Evolutionary conservation across 2,797 vertebrate species (phyloP).

Genomic region (Vespertilio murinus): DNA sequence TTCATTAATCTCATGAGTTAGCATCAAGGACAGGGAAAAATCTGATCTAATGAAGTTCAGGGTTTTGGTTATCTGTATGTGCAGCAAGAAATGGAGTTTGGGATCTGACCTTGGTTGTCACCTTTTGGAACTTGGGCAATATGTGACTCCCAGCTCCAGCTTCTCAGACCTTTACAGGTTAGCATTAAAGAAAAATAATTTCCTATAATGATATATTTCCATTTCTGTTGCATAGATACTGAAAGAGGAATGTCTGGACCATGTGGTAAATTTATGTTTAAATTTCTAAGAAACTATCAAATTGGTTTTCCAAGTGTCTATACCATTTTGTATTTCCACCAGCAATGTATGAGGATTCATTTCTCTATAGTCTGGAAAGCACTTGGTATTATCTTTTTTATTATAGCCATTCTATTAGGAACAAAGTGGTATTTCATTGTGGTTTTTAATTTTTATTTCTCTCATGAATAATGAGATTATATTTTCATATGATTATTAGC

Average conservation of each 20-base stretch:
- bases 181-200: background rate
- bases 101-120: background rate
- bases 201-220: background rate
- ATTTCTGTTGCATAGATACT: background rate
- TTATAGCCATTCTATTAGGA: background rate
- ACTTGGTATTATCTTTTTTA: background rate
- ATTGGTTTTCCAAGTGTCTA: background rate
- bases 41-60: background rate
- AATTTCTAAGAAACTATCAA: conserved; percentile 9
- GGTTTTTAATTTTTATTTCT: conserved; percentile 32
- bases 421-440: background rate
- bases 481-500: background rate
- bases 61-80: background rate
- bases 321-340: background rate
- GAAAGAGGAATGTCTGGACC: background rate
- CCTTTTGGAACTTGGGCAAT: background rate
- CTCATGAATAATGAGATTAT: background rate
- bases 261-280: background rate
- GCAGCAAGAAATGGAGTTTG: background rate
- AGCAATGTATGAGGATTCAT: background rate
- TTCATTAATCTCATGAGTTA: background rate
- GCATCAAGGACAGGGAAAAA: background rate
- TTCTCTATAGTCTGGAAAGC: background rate
- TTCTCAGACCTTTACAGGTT: background rate
- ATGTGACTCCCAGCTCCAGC: background rate